Evolutionary conservation across 1,140 invertebrate species (phyloP).

Genomic region (Parasteatoda tepidariorum): DNA sequence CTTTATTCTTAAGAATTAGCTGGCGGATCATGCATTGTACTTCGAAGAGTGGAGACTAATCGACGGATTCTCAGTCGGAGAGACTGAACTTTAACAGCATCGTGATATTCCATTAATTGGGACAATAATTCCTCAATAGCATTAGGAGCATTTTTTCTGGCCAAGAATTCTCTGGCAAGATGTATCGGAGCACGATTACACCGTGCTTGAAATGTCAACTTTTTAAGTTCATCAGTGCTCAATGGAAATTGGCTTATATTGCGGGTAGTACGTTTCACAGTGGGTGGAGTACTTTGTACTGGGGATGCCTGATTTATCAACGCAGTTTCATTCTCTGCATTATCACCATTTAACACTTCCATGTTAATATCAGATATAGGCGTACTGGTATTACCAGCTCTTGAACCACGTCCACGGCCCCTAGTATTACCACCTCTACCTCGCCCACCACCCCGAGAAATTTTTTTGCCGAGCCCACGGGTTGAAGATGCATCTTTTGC

Average conservation of each 20-base stretch:
- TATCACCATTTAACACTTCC: background rate
- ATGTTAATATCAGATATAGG: background rate
- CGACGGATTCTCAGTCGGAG: background rate
- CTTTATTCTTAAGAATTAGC: background rate
- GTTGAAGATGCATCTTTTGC: background rate
- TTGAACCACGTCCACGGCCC: background rate
- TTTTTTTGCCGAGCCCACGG: background rate
- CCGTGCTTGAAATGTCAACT: background rate
- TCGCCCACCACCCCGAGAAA: background rate
- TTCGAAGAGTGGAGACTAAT: background rate
- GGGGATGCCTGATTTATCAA: background rate
- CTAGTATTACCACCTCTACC: background rate
- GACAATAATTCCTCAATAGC: background rate
- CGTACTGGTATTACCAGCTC: background rate
- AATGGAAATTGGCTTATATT: slow-evolving; percentile 16
- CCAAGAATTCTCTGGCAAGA: slow-evolving; percentile 9
- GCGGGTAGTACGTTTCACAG: background rate
- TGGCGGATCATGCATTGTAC: background rate
- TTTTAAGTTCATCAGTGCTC: background rate
- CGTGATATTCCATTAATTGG: slow-evolving; percentile 15
- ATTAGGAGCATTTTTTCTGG: background rate
- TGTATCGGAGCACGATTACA: slow-evolving; percentile 1
- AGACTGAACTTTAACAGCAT: background rate
- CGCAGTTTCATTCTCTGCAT: background rate
- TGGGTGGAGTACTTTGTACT: background rate